Evolutionary conservation across 1,140 invertebrate genomes (phyloP).

Genomic region (Camponotus pennsylvanicus): DNA sequence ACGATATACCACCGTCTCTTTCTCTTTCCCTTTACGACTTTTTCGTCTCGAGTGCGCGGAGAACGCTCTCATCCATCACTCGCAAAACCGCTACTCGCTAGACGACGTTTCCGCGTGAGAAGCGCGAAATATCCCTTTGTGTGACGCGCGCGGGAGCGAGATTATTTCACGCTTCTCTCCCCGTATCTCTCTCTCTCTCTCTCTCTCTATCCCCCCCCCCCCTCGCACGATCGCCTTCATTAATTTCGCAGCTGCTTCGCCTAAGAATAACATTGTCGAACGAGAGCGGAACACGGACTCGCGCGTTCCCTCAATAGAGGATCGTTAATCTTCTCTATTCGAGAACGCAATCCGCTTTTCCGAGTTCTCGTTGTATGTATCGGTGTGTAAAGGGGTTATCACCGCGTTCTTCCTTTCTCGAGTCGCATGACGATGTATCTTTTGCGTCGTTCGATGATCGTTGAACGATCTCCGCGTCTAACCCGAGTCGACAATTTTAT

Average conservation of each 20-base stretch:
- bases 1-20: conserved; percentile 4
- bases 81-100: conserved; percentile 40
- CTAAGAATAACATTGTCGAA: conserved; percentile 67
- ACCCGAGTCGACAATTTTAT: background rate
- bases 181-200: background rate
- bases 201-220: background rate
- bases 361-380: background rate
- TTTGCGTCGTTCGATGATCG: conserved; percentile 27
- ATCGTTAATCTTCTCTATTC: conserved; percentile 51
- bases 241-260: conserved; percentile 61
- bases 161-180: conserved; percentile 19
- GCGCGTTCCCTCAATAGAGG: conserved; percentile 27
- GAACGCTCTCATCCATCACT: conserved; percentile 53
- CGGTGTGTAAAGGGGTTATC: conserved; percentile 41
- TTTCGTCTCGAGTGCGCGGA: conserved; percentile 22
- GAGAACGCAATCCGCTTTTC: conserved; percentile 20
- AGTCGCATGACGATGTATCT: background rate
- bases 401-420: conserved; percentile 8
- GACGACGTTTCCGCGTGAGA: conserved; percentile 58
- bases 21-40: conserved; percentile 14
- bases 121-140: conserved; percentile 54
- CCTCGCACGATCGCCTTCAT: conserved; percentile 34
- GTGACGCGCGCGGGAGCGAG: conserved; percentile 22
- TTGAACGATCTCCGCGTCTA: background rate
- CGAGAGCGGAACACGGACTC: conserved; percentile 47